Base-by-base conservation (phyloP, 2,888 invertebrate species). In the Argyra leucocephala region DNA sequence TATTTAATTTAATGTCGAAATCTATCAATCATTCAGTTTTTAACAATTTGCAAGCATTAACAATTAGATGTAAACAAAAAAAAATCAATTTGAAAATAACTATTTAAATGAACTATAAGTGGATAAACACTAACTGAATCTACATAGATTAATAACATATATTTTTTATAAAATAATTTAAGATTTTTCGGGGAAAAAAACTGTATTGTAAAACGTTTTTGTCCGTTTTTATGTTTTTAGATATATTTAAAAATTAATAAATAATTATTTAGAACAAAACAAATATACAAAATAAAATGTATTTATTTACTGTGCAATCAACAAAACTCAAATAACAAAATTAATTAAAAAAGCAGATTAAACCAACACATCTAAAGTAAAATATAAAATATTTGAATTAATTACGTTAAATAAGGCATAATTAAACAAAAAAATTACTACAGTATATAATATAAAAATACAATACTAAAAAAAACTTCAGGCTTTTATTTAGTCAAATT, bases 151-250 rank as follows among this genome's bases (percentile, higher is more conserved):
- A 15, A 48, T 48, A 48, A 48, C 18, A 48, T 48, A 48, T 15
- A 48, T 48, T 48, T 48, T 48, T 48, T 48, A 48, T 48, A 48
- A 48, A 48, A 48, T 48, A 48, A 48, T 48, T 48, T 48, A 48
- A 48, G 48, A 48, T 48, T 48, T 48, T 48, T 48, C 48, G 48
- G 48, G 48, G 48, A 18, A 48, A 48, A 48, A 48, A 15, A 48
- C 12, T 48, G 48, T 48, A 48, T 48, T 48, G 48, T 48, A 48
- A 48, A 48, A 48, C 48, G 18, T 18, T 48, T 37, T 37, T 48
- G 48, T 48, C 48, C 48, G 48, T 48, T 48, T 48, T 48, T 48
- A 48, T 48, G 48, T 48, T 48, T 48, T 48, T 48, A 48, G 48
- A 15, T 48, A 48, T 48, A 48, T 48, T 48, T 48, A 18, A 15